A percentile compares a stretch with the other conserved stretches of the same genome.
phyloP scores from a whole-genome alignment of 2,113 vertebrate genomes.

The Rana temporaria region DNA sequence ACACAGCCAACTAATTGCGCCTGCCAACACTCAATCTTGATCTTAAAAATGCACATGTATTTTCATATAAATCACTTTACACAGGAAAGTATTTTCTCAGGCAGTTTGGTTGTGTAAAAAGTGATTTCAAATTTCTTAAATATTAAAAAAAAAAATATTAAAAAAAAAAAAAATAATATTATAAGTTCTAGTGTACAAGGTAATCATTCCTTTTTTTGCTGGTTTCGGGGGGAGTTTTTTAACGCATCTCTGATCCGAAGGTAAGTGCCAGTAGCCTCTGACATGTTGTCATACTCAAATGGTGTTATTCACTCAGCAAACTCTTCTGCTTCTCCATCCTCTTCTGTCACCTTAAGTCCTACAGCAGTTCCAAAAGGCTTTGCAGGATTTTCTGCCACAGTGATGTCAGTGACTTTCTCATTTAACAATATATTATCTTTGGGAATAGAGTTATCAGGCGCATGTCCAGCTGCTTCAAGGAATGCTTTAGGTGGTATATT shows the following conservation, averaged over 20 bases:
- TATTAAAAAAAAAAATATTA: too few relatives aligned
- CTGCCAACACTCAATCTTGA: constrained; percentile 2
- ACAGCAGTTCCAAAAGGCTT: not conserved
- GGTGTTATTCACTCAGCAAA: constrained; percentile 92
- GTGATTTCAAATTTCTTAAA: not conserved
- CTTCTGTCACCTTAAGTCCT: constrained; percentile 43
- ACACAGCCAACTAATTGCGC: not conserved
- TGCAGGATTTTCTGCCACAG: not conserved
- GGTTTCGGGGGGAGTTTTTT: constrained; percentile 90
- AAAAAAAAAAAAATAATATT: constrained; percentile 11
- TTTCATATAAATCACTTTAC: constrained; percentile 24
- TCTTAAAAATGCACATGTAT: constrained; percentile 8
- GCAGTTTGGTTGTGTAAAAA: not conserved
- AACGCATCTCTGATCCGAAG: constrained; percentile 87
- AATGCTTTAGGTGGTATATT: constrained; percentile 53
- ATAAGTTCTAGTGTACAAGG: not conserved
- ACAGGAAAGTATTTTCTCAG: not conserved
- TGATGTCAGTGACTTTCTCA: constrained; percentile 9
- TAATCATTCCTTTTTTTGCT: constrained; percentile 73
- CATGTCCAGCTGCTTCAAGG: constrained; percentile 37
- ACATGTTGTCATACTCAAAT: constrained; percentile 94
- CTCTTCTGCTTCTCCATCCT: constrained; percentile 17
- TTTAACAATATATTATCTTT: constrained; percentile 34
- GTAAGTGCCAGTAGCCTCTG: constrained; percentile 91
- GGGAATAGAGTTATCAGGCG: not conserved